Conservation (phyloP, 2,888 invertebrate species). For the Chaetoderma sp. region DNA sequence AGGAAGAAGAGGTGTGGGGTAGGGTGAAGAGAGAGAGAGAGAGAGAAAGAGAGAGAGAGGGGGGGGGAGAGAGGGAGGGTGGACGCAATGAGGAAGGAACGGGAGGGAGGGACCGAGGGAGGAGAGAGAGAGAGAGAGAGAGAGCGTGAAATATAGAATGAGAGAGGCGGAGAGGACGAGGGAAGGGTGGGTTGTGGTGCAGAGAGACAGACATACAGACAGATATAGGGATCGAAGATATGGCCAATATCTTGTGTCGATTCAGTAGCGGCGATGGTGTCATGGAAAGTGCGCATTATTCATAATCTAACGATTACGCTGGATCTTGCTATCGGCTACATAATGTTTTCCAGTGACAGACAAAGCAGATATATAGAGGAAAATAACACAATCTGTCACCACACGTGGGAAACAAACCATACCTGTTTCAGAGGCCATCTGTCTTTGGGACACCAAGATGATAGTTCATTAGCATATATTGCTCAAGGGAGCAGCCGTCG, state of each 20-base stretch:
- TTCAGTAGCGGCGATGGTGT: not conserved
- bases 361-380: too few relatives aligned
- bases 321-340: too few relatives aligned
- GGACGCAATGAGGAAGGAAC: slow-evolving; percentile 3
- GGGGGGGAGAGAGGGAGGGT: slow-evolving; percentile 3
- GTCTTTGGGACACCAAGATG: too few relatives aligned
- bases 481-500: too few relatives aligned
- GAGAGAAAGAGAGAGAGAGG: slow-evolving; percentile 1
- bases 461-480: too few relatives aligned
- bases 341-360: too few relatives aligned
- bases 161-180: not conserved
- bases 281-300: not conserved
- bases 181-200: not conserved
- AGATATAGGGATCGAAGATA: not conserved
- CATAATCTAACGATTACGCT: not conserved
- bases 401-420: too few relatives aligned
- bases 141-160: not conserved
- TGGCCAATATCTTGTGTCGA: not conserved
- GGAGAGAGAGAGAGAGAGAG: not conserved
- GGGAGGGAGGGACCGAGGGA: not conserved
- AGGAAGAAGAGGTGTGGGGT: too few relatives aligned
- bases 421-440: too few relatives aligned
- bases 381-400: too few relatives aligned
- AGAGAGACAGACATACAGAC: not conserved
- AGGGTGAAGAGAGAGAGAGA: not conserved